phyloP scores from a whole-genome alignment of 2,888 invertebrate genomes.

The Deladenus siricidicola region DNA sequence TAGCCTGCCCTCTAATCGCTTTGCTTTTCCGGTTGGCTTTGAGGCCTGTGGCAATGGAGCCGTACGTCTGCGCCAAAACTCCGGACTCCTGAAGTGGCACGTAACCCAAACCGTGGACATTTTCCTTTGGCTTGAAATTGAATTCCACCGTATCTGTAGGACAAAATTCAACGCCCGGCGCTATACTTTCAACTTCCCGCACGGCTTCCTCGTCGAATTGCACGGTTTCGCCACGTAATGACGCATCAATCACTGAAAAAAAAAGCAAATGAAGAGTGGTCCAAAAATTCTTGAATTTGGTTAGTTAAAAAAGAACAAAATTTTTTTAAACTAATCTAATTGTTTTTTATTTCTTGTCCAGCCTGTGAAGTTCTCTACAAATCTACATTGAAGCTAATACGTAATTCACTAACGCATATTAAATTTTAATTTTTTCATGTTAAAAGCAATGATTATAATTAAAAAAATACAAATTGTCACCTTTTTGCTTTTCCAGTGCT shows the following conservation, averaged over 20 bases:
- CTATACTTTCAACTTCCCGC: constrained; percentile 47
- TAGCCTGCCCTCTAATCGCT: constrained; percentile 57
- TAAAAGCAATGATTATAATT: neutral
- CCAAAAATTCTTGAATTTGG: constrained; percentile 8
- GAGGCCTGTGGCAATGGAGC: constrained; percentile 54
- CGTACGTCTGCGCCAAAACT: constrained; percentile 31
- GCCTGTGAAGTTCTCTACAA: too few species aligned
- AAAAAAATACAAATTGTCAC: neutral
- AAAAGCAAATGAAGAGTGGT: too few species aligned
- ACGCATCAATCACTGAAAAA: constrained; percentile 24
- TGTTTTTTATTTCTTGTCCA: too few species aligned
- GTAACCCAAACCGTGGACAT: constrained; percentile 61
- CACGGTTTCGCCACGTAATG: constrained; percentile 49
- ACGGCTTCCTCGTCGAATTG: constrained; percentile 57
- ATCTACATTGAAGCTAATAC: too few species aligned
- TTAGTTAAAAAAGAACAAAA: too few species aligned
- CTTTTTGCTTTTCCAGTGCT: constrained; percentile 31
- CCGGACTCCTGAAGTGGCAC: constrained; percentile 42
- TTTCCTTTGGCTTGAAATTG: constrained; percentile 67
- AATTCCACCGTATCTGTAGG: constrained; percentile 71
- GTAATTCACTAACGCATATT: neutral
- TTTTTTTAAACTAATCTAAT: too few species aligned
- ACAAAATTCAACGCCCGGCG: constrained; percentile 62
- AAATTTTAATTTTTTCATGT: neutral
- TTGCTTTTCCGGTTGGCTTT: constrained; percentile 62